Base-by-base conservation (phyloP, 2,888 invertebrate genomes). In the Leptothorax acervorum region DNA sequence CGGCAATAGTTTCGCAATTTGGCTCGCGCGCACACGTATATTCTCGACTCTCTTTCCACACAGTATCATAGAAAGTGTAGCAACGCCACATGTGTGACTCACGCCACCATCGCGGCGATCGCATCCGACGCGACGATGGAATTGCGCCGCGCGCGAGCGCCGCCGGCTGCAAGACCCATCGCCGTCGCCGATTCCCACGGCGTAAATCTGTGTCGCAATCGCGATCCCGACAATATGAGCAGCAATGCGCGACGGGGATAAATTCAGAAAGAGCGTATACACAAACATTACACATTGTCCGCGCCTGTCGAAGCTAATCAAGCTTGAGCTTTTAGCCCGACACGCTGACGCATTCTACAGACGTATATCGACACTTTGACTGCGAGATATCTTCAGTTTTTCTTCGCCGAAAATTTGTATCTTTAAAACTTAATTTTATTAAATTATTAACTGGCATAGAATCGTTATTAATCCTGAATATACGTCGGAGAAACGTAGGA, bases 141-240 rank as follows among this genome's bases (percentile, higher is more conserved):
- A 86, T 86, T 82, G 74, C 73, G 62, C 45, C 39, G 71, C 23
- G 68, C 51, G 23, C 23, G 23, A 23, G 23, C 35, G 79, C 66
- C 15, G 57, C 66, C 18, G 57, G 31, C 39, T 35, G n/a, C 71
- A 18, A 71, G 57, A 73, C 66, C 81, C 79, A 83, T 87, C 71
- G 85, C 35, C 71, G 76, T 48, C 90, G 57, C 57, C 48, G 70
- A 90, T 90, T 90, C 90, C 90, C 90, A 90, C 90, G 90, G 89
- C 89, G 66, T 31, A 68, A 88, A 90, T 91, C 89, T 87, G 73
- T 91, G 90, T 90, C 82, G 87, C 86, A 89, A 90, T 86, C 82
- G 42, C 84, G 53, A 78, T 78, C 57, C 31, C 57, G 85, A 88
- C 82, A 86, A 90, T 89, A 75, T 83, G 63, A 84, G 68, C 73